Evolutionary conservation across 2,888 invertebrate species (phyloP), one percentile per base, ranked within the genome.

Genomic region (Nymphalis c-album): DNA sequence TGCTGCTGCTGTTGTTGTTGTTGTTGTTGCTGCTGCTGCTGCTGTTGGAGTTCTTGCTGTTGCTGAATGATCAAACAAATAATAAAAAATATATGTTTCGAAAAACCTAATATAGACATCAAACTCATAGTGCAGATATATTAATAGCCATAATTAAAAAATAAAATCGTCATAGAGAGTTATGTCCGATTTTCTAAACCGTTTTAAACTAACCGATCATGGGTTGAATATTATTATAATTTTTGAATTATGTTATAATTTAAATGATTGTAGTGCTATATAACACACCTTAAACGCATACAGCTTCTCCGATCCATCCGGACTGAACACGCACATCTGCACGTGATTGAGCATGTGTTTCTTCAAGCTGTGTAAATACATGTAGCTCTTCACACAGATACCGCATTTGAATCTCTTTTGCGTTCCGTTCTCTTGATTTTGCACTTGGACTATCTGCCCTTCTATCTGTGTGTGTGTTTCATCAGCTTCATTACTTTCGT

Each of bases 311-410:
- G 77, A 71, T 40, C 70, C 76, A 45, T 75, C 78, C 1, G 76
- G 74, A 60, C 71, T 69, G 60, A 72, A 74, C 59, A 67, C 71
- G 59, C 77, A 74, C 73, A 87, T 87, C 77, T 87, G 85, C 22
- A 87, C 78, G 67, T 93, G 93, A 1, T 87, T 83, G 51, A 85
- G 71, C 87, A 92, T 88, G 70, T 93, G 93, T 71, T 92, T 93
- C 84, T 89, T 92, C 67, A 93, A 76, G 64, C 89, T 92, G 74
- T 92, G 92, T 63, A 92, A 78, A 68, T 93, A 90, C 85, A 90
- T 88, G 74, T 93, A 93, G 0, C 91, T 90, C 75, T 92, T 93
- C 53, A 87, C 86, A 72, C 93, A 93, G 6, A 90, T 65, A 0
- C 87, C 87, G 68, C 93, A 93, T 70, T 91, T 90, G 78, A 87